phyloP scores from a whole-genome alignment of 2,113 vertebrate genomes.

The Trichomycterus rosablanca region DNA sequence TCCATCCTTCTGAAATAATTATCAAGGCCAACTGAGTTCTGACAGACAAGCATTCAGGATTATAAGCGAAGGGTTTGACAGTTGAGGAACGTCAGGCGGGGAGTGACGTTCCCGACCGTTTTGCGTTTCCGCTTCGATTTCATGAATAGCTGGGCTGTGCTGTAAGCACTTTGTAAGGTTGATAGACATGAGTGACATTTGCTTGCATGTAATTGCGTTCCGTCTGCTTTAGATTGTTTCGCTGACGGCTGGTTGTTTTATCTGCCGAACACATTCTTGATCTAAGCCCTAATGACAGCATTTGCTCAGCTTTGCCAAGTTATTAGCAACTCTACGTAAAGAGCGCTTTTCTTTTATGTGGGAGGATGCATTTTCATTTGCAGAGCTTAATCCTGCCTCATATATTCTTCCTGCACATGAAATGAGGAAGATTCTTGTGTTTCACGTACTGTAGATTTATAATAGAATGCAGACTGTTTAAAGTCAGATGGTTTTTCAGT shows the following conservation, averaged over 20 bases:
- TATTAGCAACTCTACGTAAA: slow-evolving; percentile 21
- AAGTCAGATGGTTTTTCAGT: background rate
- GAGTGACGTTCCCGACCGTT: slow-evolving; percentile 39
- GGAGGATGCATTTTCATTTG: slow-evolving; percentile 23
- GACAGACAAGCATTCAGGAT: slow-evolving; percentile 36
- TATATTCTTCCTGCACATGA: slow-evolving; percentile 12
- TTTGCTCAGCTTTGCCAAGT: background rate
- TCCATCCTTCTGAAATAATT: slow-evolving; percentile 27
- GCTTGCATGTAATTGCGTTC: slow-evolving; percentile 33
- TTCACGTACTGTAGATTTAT: background rate
- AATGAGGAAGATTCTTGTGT: background rate
- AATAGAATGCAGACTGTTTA: background rate
- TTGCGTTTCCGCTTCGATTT: slow-evolving; percentile 36
- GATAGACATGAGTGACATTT: slow-evolving; percentile 44
- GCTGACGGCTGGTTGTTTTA: slow-evolving; percentile 28
- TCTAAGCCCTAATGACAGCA: slow-evolving; percentile 37
- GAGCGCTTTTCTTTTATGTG: background rate
- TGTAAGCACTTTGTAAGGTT: slow-evolving; percentile 34
- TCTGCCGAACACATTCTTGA: slow-evolving; percentile 37
- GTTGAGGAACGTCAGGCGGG: slow-evolving; percentile 22
- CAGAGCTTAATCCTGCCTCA: background rate
- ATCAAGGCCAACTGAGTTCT: slow-evolving; percentile 27
- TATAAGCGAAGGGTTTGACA: slow-evolving; percentile 34
- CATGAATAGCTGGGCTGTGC: slow-evolving; percentile 43
- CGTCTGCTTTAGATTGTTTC: slow-evolving; percentile 34